Base-by-base conservation (phyloP, 30 jellyfish, hydroid and myxozoan species). In the Catostylus mosaicus region DNA sequence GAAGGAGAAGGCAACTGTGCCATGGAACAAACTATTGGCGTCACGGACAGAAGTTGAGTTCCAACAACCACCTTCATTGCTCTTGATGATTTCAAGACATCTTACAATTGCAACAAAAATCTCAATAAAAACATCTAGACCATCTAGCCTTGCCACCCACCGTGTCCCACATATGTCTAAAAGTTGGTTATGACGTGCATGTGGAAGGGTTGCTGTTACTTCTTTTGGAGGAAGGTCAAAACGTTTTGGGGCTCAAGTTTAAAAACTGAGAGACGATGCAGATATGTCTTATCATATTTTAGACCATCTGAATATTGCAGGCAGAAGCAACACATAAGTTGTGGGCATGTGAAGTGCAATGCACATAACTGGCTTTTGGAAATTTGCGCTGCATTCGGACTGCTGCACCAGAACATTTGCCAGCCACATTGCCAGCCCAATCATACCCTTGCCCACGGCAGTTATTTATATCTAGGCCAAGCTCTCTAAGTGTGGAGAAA, bases 321-420 rank as follows among this genome's bases (percentile, higher is more conserved):
- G 89, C 50, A 11, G 75, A 32, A 9, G 84, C 83, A 8, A 88
- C 67, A 79, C 85, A 52, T 12, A 77, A 71, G 52, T 64, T 86
- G 19, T 77, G 76, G 26, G 59, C 54, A 67, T 86, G 87, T 30
- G 64, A 16, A 31, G 26, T 30, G 46, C 93, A 86, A 63, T 86
- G 92, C 36, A 54, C 78, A 72, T 80, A 88, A 23, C 67, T 60
- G 52, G 97, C 90, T 32, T 80, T 70, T 22, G 80, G 82, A 60
- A 36, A 61, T 22, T 26, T 30, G 11, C 35, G 74, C 43, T 36
- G 47, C 9, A 87, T 68, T 40, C 59, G 30, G 7, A 85, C 50
- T n/a, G n/a, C n/a, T 26, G 73, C 80, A 23, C 95, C 95, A 46
- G 46, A 46, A 34, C 73, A 60, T 26, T 82, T 38, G 32, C 95